A percentile compares a stretch with the other conserved stretches of the same genome.
Evolutionary conservation across 2,888 invertebrate species (phyloP).

Genomic region (Caprella mutica): DNA sequence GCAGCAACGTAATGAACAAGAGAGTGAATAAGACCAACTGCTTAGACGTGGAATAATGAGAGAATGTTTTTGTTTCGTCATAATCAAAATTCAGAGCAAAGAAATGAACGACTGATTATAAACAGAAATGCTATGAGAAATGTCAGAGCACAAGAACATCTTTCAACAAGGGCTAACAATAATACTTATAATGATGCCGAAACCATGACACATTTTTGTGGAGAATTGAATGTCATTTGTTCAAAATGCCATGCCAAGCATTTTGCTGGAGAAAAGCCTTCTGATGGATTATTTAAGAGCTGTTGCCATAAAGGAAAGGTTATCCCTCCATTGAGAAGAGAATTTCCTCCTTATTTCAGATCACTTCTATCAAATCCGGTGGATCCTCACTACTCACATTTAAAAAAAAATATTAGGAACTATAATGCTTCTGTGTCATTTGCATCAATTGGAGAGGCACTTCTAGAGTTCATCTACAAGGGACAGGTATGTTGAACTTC

Average conservation of each 20-base stretch:
- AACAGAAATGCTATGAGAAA: not conserved
- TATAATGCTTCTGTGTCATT: not conserved
- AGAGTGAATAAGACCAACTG: too few relatives aligned
- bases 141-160: not conserved
- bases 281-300: not conserved
- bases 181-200: not conserved
- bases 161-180: not conserved
- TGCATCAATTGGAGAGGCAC: not conserved
- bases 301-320: not conserved
- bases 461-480: too few relatives aligned
- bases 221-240: too few relatives aligned
- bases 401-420: not conserved
- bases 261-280: not conserved
- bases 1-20: too few relatives aligned
- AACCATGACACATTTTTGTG: too few relatives aligned
- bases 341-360: not conserved
- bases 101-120: too few relatives aligned
- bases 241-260: not conserved
- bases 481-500: too few relatives aligned
- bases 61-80: too few relatives aligned
- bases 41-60: too few relatives aligned
- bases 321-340: not conserved
- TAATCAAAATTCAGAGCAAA: too few relatives aligned
- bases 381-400: not conserved
- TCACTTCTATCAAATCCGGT: not conserved